Evolutionary conservation across 2,797 vertebrate genomes (phyloP).

Genomic region (Scarus forsteni): DNA sequence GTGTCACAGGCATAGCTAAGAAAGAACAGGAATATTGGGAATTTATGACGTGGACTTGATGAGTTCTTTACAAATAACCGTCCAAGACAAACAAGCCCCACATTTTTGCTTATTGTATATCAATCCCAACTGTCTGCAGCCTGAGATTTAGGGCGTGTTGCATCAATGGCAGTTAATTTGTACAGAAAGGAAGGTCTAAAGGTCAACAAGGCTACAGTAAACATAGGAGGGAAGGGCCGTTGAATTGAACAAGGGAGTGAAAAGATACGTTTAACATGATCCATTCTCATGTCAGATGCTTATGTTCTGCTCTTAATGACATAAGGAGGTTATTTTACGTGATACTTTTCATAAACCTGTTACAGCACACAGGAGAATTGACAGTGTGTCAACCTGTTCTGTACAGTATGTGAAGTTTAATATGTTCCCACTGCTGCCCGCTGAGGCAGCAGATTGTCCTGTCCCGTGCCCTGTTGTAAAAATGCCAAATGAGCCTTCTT

Average conservation of each 20-base stretch:
- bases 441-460: conserved; percentile 13
- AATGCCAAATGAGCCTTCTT: conserved; percentile 1
- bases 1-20: not conserved
- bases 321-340: conserved; percentile 20
- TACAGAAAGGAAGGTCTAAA: not conserved
- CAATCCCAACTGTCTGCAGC: not conserved
- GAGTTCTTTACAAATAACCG: not conserved
- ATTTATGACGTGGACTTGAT: not conserved
- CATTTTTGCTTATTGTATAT: not conserved
- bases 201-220: not conserved
- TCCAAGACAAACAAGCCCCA: conserved; percentile 1
- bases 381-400: conserved; percentile 8
- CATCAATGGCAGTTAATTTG: conserved; percentile 1
- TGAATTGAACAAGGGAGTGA: not conserved
- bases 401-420: conserved; percentile 10
- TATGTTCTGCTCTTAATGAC: conserved; percentile 16
- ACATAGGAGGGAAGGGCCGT: conserved; percentile 17
- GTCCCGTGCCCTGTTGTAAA: conserved; percentile 10
- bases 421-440: conserved; percentile 3
- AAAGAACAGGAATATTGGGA: not conserved
- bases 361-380: conserved; percentile 10
- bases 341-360: conserved; percentile 8
- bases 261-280: conserved; percentile 21
- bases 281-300: conserved; percentile 7
- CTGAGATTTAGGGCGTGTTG: not conserved